Evolutionary conservation across 2,888 invertebrate species (phyloP).

Genomic region (Lasioglossum calceatum): DNA sequence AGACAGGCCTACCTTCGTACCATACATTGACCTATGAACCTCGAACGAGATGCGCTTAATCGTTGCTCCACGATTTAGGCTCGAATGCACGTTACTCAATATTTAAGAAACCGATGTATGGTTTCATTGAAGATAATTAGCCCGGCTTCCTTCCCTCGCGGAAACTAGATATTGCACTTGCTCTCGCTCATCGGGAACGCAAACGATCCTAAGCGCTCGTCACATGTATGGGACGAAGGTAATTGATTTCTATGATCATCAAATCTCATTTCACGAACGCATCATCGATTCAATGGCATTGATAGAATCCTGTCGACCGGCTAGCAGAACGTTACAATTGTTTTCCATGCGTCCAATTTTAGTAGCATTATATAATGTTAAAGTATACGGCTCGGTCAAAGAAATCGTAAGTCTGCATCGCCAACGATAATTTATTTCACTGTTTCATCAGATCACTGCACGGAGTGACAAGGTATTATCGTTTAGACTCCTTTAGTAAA

Average conservation of each 20-base stretch:
- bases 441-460: slow-evolving; percentile 54
- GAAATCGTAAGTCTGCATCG: slow-evolving; percentile 19
- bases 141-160: neutral
- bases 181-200: neutral
- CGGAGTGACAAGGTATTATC: slow-evolving; percentile 45
- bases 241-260: slow-evolving; percentile 38
- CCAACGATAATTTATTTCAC: slow-evolving; percentile 62
- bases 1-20: slow-evolving; percentile 85
- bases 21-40: slow-evolving; percentile 79
- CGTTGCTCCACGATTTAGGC: slow-evolving; percentile 34
- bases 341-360: slow-evolving; percentile 20
- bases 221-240: slow-evolving; percentile 75
- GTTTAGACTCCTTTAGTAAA: slow-evolving; percentile 42
- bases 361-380: slow-evolving; percentile 34
- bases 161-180: neutral
- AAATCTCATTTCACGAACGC: slow-evolving; percentile 24
- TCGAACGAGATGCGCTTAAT: slow-evolving; percentile 55
- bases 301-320: slow-evolving; percentile 29
- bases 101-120: neutral
- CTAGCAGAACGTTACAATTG: slow-evolving; percentile 18
- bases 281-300: slow-evolving; percentile 31
- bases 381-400: slow-evolving; percentile 33
- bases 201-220: slow-evolving; percentile 62
- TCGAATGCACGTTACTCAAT: neutral
- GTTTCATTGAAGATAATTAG: slow-evolving; percentile 1